phyloP scores from a whole-genome alignment of 2,113 vertebrate genomes.

The Struthidea cinerea region DNA sequence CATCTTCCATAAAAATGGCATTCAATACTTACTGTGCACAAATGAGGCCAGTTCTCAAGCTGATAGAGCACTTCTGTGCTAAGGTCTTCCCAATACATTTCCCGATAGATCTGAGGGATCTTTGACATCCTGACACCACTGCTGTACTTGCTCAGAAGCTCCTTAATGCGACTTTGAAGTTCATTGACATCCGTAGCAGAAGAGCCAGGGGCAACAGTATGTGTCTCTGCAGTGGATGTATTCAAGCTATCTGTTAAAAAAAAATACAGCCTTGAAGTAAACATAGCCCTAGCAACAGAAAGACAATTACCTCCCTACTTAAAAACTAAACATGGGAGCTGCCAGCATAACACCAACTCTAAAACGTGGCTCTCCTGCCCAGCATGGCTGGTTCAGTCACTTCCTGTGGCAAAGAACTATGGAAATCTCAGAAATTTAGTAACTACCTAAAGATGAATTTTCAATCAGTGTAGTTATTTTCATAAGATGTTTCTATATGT shows the following conservation, averaged over 20 bases:
- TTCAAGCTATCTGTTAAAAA: constrained; percentile 23
- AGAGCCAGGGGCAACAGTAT: neutral
- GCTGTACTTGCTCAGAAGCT: constrained; percentile 70
- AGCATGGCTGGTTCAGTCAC: neutral
- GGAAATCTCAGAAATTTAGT: neutral
- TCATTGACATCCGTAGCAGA: neutral
- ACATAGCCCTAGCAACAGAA: neutral
- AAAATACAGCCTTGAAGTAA: neutral
- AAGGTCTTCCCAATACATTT: constrained; percentile 72
- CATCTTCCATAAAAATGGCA: neutral
- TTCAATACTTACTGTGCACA: constrained; percentile 74
- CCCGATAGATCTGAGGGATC: constrained; percentile 69
- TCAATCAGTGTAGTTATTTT: neutral
- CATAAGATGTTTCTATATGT: neutral
- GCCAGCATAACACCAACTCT: neutral
- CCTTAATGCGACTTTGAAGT: constrained; percentile 72
- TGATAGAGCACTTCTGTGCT: constrained; percentile 63
- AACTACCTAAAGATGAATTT: neutral
- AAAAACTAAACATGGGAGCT: neutral
- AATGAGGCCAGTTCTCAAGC: constrained; percentile 75
- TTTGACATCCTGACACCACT: constrained; percentile 81
- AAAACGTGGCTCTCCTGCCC: neutral
- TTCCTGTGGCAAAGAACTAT: neutral
- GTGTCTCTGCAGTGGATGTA: neutral
- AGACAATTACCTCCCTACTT: neutral